Percentiles rank a stretch among this genome's conserved stretches.
phyloP scores from a whole-genome alignment of 2,797 vertebrate species.

The Tarsius wallacei region DNA sequence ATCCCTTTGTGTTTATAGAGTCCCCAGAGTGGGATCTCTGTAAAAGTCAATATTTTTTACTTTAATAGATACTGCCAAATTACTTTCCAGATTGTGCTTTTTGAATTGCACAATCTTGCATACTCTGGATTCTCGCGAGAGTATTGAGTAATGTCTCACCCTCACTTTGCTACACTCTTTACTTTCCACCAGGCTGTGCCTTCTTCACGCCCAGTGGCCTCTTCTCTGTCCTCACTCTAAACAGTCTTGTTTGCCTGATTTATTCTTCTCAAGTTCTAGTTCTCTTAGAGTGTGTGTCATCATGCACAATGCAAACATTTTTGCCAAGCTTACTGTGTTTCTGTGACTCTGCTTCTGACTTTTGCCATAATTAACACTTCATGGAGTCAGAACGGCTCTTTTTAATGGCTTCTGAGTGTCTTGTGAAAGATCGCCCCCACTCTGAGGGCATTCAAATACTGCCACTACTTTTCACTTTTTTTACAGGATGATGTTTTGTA shows the following conservation, averaged over 20 bases:
- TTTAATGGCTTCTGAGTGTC: neutral
- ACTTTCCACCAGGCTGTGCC: neutral
- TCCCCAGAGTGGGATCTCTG: neutral
- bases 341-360: neutral
- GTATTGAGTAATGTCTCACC: neutral
- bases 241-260: neutral
- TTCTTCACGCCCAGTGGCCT: neutral
- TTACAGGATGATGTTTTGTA: neutral
- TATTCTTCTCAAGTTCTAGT: neutral
- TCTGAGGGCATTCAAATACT: neutral
- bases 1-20: neutral
- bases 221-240: neutral
- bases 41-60: constrained; percentile 35
- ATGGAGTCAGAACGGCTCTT: neutral
- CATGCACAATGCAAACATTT: neutral
- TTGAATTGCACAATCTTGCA: neutral
- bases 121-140: neutral
- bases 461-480: neutral
- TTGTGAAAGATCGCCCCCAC: neutral
- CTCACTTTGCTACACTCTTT: neutral
- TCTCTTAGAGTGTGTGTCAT: neutral
- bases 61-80: neutral
- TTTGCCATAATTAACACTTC: neutral
- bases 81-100: neutral
- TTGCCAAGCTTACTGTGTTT: neutral